A percentile compares a stretch with the other conserved stretches of the same genome.
Conservation (phyloP, 2,113 vertebrate species). For the Sciurus niger region DNA sequence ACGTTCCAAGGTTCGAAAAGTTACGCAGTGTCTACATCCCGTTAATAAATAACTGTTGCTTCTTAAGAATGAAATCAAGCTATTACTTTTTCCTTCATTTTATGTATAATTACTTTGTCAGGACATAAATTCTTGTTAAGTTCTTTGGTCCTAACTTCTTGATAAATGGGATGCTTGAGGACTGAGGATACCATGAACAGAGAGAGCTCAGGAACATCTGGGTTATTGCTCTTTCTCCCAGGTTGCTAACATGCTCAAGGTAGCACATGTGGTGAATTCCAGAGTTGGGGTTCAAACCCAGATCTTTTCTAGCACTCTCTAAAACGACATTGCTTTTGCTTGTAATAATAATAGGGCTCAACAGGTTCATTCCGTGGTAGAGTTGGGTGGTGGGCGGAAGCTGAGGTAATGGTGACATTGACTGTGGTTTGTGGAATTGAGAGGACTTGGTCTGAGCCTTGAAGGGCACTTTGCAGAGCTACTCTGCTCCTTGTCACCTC, state of each 20-base stretch:
- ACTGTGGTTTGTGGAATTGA: not conserved
- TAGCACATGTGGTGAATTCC: not conserved
- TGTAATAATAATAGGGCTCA: not conserved
- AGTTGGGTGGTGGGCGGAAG: not conserved
- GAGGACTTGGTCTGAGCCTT: not conserved
- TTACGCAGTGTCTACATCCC: not conserved
- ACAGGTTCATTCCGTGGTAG: not conserved
- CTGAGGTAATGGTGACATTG: not conserved
- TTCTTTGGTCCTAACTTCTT: not conserved
- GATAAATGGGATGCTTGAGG: not conserved
- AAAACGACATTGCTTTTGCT: not conserved
- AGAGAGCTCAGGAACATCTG: not conserved
- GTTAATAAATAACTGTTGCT: not conserved
- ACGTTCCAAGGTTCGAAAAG: not conserved
- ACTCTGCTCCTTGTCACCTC: not conserved
- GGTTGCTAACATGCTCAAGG: not conserved
- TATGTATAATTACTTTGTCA: constrained; percentile 42
- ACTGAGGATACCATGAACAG: not conserved
- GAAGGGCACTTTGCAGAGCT: accelerated
- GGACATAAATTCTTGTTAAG: not conserved
- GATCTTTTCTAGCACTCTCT: not conserved
- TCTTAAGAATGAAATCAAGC: constrained; percentile 42
- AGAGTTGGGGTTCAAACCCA: not conserved
- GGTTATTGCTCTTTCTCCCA: not conserved
- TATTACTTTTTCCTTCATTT: constrained; percentile 38